Base-by-base conservation (phyloP, 1,140 invertebrate species). In the Psix sp. region DNA sequence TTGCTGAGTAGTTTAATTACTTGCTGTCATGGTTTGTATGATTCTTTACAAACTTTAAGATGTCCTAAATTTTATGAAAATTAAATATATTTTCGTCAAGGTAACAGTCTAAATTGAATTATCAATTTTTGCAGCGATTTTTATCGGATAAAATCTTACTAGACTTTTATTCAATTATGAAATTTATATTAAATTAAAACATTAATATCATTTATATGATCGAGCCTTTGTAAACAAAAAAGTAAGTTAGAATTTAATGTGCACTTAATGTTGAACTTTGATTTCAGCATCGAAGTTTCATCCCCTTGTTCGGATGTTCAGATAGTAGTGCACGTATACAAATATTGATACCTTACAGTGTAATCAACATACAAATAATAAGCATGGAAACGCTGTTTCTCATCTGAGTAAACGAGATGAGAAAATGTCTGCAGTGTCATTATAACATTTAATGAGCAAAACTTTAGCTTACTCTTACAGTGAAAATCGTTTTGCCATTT, bases 341-440 rank as follows among this genome's bases (percentile, higher is more conserved):
- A 71, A 62, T 71, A 71, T 63, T 71, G 57, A 63, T 71, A 63
- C 38, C 57, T 57, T 62, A 29, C 49, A 18, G 24, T 54, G 66
- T 62, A 70, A 70, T 70, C 35, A 60, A 45, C 54, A 31, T 57
- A 49, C 67, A 56, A 71, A 71, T 71, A 71, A 71, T 71, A 62
- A 62, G 57, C 66, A 56, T 31, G 67, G 49, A 62, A 56, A 56
- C 57, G 57, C 26, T 18, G 57, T 56, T 38, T 15, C 31, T 39
- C 18, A n/a, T n/a, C n/a, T 21, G 39, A 68, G 43, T 46, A 17
- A 38, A 45, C 38, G 29, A 21, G 24, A 45, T 17, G 9, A 15
- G 26, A 60, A 52, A 60, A 68, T 60, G 18, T 21, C 38, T 20
- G 18, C 46, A 38, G 42, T 49, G 35, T 52, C 21, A 39, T 45